A percentile compares a stretch with the other conserved stretches of the same genome.
phyloP scores from a whole-genome alignment of 1,140 invertebrate genomes.

The Papilio aristodemus region DNA sequence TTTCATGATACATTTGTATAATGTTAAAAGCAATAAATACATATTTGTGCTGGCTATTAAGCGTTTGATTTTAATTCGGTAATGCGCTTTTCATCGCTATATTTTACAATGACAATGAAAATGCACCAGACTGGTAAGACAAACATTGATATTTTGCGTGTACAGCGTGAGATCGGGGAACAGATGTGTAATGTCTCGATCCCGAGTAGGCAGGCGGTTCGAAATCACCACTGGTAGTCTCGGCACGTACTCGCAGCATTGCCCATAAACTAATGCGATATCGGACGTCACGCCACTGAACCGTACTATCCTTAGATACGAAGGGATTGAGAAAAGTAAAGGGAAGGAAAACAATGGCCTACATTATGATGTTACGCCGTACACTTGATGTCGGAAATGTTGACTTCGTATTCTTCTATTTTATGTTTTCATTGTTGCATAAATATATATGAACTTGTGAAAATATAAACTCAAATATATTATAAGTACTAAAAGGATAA shows the following conservation, averaged over 20 bases:
- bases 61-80: slow-evolving; percentile 13
- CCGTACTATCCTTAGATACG: slow-evolving; percentile 49
- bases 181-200: slow-evolving; percentile 29
- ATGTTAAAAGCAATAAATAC: slow-evolving; percentile 10
- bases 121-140: not conserved
- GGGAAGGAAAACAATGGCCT: slow-evolving; percentile 47
- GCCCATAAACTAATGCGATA: slow-evolving; percentile 66
- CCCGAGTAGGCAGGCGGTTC: slow-evolving; percentile 27
- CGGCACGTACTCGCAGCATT: slow-evolving; percentile 57
- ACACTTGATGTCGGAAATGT: slow-evolving; percentile 25
- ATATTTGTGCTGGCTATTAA: slow-evolving; percentile 17
- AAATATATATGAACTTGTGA: not conserved
- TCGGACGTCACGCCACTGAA: slow-evolving; percentile 53
- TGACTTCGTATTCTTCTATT: slow-evolving; percentile 22
- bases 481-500: not conserved
- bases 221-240: slow-evolving; percentile 44
- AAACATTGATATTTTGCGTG: slow-evolving; percentile 11
- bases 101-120: not conserved
- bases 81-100: not conserved
- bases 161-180: slow-evolving; percentile 19
- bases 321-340: slow-evolving; percentile 51
- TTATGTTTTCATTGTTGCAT: not conserved
- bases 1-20: not conserved
- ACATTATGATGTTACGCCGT: slow-evolving; percentile 32
- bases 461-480: too few species aligned